These are phyloP conservation scores for Alloscopus bannaensis DNA, from an alignment of 2,888 invertebrate species.

Conservation along the genomic window DNA sequence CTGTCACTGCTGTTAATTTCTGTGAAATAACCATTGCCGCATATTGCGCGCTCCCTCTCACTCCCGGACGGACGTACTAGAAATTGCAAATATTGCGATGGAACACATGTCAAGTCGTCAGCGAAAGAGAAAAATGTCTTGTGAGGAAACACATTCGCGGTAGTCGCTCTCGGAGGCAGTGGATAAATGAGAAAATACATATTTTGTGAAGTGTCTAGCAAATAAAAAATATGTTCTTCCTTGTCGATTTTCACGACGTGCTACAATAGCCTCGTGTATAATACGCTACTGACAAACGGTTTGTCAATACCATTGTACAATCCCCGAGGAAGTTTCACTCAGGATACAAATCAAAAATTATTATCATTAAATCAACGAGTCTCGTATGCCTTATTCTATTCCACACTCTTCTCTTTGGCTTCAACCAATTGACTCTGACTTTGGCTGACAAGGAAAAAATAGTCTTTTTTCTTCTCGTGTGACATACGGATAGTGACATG, in stretches of 20 bases:
- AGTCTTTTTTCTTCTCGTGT: neutral
- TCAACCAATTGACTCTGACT: constrained; percentile 6
- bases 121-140: constrained; percentile 3
- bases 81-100: constrained; percentile 28
- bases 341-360: constrained; percentile 3
- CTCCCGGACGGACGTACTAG: neutral
- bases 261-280: too few species aligned
- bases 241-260: too few species aligned
- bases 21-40: constrained; percentile 29
- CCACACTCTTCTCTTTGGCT: neutral
- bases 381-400: too few species aligned
- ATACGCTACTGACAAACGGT: too few species aligned
- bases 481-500: constrained; percentile 8
- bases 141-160: constrained; percentile 11
- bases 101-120: constrained; percentile 42
- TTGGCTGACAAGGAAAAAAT: neutral
- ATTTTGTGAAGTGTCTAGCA: too few species aligned
- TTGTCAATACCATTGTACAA: too few species aligned
- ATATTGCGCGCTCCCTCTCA: too few species aligned
- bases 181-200: too few species aligned
- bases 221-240: too few species aligned
- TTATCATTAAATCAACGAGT: constrained; percentile 3
- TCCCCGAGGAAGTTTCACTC: too few species aligned
- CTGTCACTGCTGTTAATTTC: constrained; percentile 52
- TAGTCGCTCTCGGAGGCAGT: too few species aligned